Base-by-base conservation (phyloP, 1,140 invertebrate species). In the Potamilus streckersoni region DNA sequence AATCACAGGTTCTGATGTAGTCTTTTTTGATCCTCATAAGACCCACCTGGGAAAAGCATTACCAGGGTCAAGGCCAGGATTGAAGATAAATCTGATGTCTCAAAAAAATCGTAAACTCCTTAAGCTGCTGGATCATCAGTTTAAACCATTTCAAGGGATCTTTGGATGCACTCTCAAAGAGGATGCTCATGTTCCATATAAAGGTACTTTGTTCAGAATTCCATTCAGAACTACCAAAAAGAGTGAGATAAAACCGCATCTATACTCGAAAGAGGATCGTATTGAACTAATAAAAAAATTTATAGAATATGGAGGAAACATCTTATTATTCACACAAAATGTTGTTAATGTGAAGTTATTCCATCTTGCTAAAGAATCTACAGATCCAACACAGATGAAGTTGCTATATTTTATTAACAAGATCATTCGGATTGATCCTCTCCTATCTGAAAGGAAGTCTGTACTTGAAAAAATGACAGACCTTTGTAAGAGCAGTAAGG, bases 1-100 rank as follows among this genome's bases (percentile, higher is more conserved):
- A 72, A 57, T 87, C 3, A 87, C 84, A 74, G 64, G 81, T 57
- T 61, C 85, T 31, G 78, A 70, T 19, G 19, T 87, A 20, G 85
- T 87, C 11, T 78, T 88, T 11, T 85, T 88, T 76, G 87, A 88
- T 74, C 87, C 87, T 1, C 86, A 87, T 59, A 69, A 72, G 27
- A 80, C 73, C 49, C 80, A 86, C 63, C 76, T 88, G 17, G 80
- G 80, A 12, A 81, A 80, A 67, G 77, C 77, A 31, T 58, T 73
- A 56, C 38, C 38, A 62, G 66, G 6, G 60, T 64, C 0, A 57
- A 64, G 13, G 60, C 15, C 31, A 75, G 64, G 56, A 78, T 81
- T 17, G 87, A 85, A 12, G 62, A 74, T 15, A 16, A 23, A 62
- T 20, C 74, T 49, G 58, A 57, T 16, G 31, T 79, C 19, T 63